Base-by-base conservation (phyloP, 2,113 vertebrate genomes). In the Perognathus longimembris region DNA sequence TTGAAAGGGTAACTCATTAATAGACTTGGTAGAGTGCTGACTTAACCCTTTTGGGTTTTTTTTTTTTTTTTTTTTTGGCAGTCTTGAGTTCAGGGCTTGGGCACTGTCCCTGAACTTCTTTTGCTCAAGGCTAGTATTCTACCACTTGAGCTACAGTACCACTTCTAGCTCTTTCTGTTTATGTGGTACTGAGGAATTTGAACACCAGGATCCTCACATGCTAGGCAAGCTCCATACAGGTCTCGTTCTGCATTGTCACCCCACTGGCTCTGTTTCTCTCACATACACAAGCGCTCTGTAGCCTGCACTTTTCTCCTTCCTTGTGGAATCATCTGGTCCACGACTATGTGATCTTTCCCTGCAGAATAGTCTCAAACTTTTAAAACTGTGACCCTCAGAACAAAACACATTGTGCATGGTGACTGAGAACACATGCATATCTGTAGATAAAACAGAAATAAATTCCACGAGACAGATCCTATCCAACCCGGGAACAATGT, bases 351-450 rank as follows among this genome's bases (percentile, higher is more conserved):
- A 67, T 34, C 40, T 57, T 42, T 88, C 36, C 66, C 66, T 76
- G 61, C 17, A 86, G 4, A 71, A 73, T 77, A 24, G 45, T 50
- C 28, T 89, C 28, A 67, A 42, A 61, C 26, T 80, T 69, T 74
- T 59, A 36, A 76, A 91, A 77, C 26, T 38, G n/a, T 92, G 89
- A 86, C 45, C 30, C 36, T 66, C 76, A 85, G 80, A 78, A 69
- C 54, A 85, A 94, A 85, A 32, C 18, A 63, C 6, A 59, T 82
- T 77, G 71, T 42, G 80, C 57, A 79, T 4, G 36, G 24, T 77
- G 59, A 36, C 50, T 11, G n/a, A 89, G 63, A 45, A 69, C 20
- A 6, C 6, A 86, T 14, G 69, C 28, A 7, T 8, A 77, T 2
- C 50, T 57, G 38, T 42, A 89, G 63, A 73, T 79, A 40, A 74